Evolutionary conservation across 2,113 vertebrate species (phyloP).

Genomic region (Scytalopus superciliaris): DNA sequence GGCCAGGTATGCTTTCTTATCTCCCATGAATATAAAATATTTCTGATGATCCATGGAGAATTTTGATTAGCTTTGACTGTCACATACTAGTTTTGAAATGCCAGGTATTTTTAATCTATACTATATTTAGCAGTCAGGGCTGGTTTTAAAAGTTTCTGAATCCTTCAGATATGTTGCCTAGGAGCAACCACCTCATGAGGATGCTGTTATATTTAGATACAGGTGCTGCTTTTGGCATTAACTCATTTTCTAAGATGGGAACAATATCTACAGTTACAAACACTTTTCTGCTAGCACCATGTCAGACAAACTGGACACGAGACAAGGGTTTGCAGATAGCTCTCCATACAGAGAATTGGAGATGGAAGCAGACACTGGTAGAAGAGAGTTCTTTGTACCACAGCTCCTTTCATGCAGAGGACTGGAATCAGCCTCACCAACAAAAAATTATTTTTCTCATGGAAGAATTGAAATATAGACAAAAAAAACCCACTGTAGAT

Average conservation of each 20-base stretch:
- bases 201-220: background rate
- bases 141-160: slow-evolving; percentile 36
- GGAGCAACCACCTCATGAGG: background rate
- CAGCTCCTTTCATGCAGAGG: background rate
- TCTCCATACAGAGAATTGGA: background rate
- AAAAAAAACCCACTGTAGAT: background rate
- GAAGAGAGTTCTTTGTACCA: background rate
- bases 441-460: background rate
- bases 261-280: background rate
- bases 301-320: background rate
- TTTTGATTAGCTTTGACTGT: background rate
- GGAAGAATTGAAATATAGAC: background rate
- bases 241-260: background rate
- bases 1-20: background rate
- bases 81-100: background rate
- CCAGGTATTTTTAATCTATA: background rate
- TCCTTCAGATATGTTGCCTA: background rate
- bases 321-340: background rate
- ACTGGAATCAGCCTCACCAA: background rate
- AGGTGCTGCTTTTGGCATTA: background rate
- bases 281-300: background rate
- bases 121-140: background rate
- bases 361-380: background rate
- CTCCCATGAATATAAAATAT: background rate
- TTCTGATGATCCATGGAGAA: background rate